A percentile compares a stretch with the other conserved stretches of the same genome.
phyloP scores from a whole-genome alignment of 2,888 invertebrate genomes.

The Trissolcus japonicus region DNA sequence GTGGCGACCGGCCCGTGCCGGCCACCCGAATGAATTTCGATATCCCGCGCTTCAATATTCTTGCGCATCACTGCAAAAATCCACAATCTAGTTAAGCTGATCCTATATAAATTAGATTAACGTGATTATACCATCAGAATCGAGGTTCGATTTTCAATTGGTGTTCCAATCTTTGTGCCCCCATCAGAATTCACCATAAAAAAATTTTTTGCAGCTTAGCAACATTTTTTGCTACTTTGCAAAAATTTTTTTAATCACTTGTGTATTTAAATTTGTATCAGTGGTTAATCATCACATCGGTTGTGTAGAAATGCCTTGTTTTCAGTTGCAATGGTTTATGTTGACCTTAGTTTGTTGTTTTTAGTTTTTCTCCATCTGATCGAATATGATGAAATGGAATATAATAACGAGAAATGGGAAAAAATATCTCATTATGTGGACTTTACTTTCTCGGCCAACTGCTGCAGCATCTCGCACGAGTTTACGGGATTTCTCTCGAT shows the following conservation, averaged over 20 bases:
- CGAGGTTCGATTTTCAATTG: background rate
- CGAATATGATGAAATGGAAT: background rate
- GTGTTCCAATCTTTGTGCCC: no score
- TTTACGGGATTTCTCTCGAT: conserved; percentile 37
- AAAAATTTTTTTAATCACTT: no score
- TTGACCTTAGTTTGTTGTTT: no score
- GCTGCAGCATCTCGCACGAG: conserved; percentile 10
- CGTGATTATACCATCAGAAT: background rate
- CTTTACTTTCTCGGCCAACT: conserved; percentile 20
- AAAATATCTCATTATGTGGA: conserved; percentile 31
- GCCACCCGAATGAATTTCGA: conserved; percentile 71
- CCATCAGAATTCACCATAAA: no score
- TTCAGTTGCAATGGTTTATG: no score
- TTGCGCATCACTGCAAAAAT: conserved; percentile 8
- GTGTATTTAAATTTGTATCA: no score
- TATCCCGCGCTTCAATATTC: conserved; percentile 33
- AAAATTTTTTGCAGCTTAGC: no score
- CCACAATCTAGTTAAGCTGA: conserved; percentile 7
- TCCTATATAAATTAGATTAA: conserved; percentile 9
- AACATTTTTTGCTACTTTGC: no score
- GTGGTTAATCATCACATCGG: no score
- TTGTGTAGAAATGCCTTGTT: no score
- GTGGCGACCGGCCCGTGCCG: conserved; percentile 75
- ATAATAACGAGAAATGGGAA: conserved; percentile 5
- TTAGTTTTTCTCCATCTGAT: background rate